Evolutionary conservation across 2,113 vertebrate species (phyloP).

Genomic region (Clarias batrachus): DNA sequence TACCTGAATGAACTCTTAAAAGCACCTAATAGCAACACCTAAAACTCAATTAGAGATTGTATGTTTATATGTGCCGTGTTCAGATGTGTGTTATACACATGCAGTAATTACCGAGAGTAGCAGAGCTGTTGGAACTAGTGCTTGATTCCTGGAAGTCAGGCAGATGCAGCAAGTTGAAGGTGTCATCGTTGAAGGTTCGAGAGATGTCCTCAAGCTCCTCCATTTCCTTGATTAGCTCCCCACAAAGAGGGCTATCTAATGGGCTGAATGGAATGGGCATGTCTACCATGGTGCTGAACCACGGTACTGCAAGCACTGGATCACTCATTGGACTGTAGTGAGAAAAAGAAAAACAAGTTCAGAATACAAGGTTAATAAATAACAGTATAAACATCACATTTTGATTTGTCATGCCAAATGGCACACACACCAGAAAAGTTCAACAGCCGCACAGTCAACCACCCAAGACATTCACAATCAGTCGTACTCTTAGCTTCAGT

Average conservation of each 20-base stretch:
- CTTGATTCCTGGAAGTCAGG: constrained; percentile 80
- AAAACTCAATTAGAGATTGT: not conserved
- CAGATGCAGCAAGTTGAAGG: constrained; percentile 77
- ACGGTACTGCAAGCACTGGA: constrained; percentile 53
- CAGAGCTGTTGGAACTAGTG: constrained; percentile 78
- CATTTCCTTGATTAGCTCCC: constrained; percentile 83
- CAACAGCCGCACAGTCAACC: constrained; percentile 22
- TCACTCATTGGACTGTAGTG: constrained; percentile 66
- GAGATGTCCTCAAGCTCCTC: constrained; percentile 83
- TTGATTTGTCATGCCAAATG: constrained; percentile 5
- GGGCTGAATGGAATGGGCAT: constrained; percentile 78
- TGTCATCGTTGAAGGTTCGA: constrained; percentile 77
- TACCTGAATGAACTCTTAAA: not conserved
- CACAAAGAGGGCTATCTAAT: constrained; percentile 82
- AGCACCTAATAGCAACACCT: not conserved
- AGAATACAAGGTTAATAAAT: constrained; percentile 19
- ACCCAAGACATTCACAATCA: not conserved
- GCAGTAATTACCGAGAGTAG: constrained; percentile 75
- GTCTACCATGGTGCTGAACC: constrained; percentile 80
- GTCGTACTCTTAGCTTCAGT: not conserved
- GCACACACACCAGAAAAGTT: constrained; percentile 21
- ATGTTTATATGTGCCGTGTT: not conserved
- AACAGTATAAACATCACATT: constrained; percentile 3
- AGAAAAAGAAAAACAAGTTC: constrained; percentile 20
- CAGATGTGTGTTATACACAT: not conserved